Evolutionary conservation across 35 echinoderm and acorn worm species (phyloP), one percentile per base, ranked within the genome.

Genomic region (Stichopus chloronotus): DNA sequence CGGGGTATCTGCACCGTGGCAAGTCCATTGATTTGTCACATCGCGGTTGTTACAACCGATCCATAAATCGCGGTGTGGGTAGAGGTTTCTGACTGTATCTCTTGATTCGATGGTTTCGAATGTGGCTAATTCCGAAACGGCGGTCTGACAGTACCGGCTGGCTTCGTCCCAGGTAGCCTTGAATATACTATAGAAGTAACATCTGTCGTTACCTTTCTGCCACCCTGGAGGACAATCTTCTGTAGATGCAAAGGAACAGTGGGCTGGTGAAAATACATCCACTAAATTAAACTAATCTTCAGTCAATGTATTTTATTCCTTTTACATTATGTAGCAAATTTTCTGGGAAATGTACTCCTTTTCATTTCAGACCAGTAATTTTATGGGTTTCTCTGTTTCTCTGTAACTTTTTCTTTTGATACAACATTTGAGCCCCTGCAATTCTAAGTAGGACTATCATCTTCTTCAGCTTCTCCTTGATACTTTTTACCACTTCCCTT

Each of bases 41-140:
- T 23, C 25, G 21, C 9, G 86, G 19, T 88, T 91, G 30, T 77
- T 54, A 25, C 88, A 91, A 21, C 88, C 88, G 30, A 91, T 76
- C 88, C 88, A 91, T 13, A 76, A 4, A 59, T 55, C 72, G 13
- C 30, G 43, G 57, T 30, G 12, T n/a, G 63, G 72, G n/a, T 76
- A 91, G 7, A 91, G 52, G 52, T 57, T 57, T 78, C 88, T 52
- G 65, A 91, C n/a, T 7, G 53, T 9, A 17, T 91, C 71, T 53
- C 68, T 91, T 5, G 53, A 17, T 14, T 21, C 52, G 54, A 25
- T 65, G 19, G 68, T 76, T n/a, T 91, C 68, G 10, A 52, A 55
- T 10, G 56, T 17, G 6, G 56, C 23, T 5, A 91, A 52, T 7
- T 54, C 9, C n/a, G 65, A 76, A 6, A 21, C 72, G 25, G 68